phyloP scores from a whole-genome alignment of 2,888 invertebrate genomes.

The Hirudinaria manillensis region DNA sequence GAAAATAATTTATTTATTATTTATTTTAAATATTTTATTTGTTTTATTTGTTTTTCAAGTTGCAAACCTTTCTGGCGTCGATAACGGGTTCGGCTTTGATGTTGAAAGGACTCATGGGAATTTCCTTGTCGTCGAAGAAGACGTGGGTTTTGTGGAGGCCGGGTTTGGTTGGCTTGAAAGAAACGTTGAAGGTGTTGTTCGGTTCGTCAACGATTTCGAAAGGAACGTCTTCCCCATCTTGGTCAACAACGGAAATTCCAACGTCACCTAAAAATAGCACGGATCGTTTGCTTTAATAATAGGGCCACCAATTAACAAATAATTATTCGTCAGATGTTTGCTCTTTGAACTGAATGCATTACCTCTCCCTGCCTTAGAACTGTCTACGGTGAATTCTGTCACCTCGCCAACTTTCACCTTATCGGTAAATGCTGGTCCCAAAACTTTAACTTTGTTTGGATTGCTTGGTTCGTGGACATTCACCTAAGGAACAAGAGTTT shows the following conservation, averaged over 20 bases:
- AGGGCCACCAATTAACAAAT: background rate
- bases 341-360: too few relatives aligned
- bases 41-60: background rate
- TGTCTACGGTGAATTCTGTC: conserved; percentile 78
- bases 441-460: conserved; percentile 70
- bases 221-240: conserved; percentile 62
- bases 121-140: conserved; percentile 52
- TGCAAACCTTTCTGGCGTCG: conserved; percentile 53
- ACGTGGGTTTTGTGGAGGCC: conserved; percentile 52
- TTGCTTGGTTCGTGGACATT: conserved; percentile 70
- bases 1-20: background rate
- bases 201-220: conserved; percentile 67
- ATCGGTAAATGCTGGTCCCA: conserved; percentile 76
- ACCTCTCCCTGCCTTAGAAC: conserved; percentile 76
- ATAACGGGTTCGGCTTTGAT: conserved; percentile 44
- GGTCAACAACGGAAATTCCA: conserved; percentile 58
- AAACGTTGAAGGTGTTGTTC: conserved; percentile 49
- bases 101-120: conserved; percentile 53
- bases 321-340: background rate
- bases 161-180: conserved; percentile 50
- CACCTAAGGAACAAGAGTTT: conserved; percentile 53
- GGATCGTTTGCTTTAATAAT: background rate
- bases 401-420: conserved; percentile 70
- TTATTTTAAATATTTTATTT: background rate
- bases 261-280: conserved; percentile 55